Evolutionary conservation across 2,797 vertebrate genomes (phyloP), one percentile per base, ranked within the genome.

Genomic region (Rhyacichthys aspro): DNA sequence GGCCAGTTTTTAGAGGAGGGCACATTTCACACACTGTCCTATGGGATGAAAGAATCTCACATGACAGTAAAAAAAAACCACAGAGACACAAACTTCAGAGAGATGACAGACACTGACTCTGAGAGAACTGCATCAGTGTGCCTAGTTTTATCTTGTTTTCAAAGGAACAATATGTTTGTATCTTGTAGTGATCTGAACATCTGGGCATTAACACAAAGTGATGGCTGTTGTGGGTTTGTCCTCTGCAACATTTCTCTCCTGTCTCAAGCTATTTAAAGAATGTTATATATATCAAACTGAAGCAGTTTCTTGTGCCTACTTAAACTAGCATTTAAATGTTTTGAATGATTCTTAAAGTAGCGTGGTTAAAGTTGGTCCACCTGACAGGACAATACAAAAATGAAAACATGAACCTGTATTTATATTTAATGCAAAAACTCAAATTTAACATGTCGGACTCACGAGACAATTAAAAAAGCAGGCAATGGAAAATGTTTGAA

Each of bases 321-420:
- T 28, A 28, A 28, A 28, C 7, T 28, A 28, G 3, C 7, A 3
- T 28, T 28, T 2, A 5, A 28, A 28, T 74, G 71, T 77, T 82
- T 70, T 76, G 62, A 81, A 86, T 65, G 76, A 73, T 78, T 65
- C 70, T 84, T 82, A 78, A 75, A 86, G 85, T 83, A 76, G 76
- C 69, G 68, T 78, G 76, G 23, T 28, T 28, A 28, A 28, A 28
- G 3, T 5, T 28, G 23, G 23, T n/a, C n/a, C n/a, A n/a, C n/a
- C n/a, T n/a, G n/a, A n/a, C n/a, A n/a, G n/a, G n/a, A 28, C 4
- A 28, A 28, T 28, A 28, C 23, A 28, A 28, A 28, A 28, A 28
- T 28, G 23, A 28, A 28, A 28, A 1, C 7, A 28, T 28, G 2
- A 28, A 28, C 7, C 23, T 28, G 23, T 28, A 28, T 28, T 28